phyloP scores from a whole-genome alignment of 2,797 vertebrate species.

The Crax fasciolata region DNA sequence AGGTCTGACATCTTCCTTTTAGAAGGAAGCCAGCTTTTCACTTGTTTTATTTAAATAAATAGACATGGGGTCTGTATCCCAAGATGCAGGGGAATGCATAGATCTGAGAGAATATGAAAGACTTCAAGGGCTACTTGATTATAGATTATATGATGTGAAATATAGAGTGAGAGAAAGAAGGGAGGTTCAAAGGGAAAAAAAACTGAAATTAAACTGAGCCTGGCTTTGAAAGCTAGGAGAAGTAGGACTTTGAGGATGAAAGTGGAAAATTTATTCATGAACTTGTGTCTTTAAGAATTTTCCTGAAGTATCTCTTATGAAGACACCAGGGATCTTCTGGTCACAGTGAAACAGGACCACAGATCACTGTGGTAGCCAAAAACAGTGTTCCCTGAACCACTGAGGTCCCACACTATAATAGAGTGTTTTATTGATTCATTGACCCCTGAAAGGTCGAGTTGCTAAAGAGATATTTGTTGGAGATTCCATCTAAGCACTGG shows the following conservation, averaged over 20 bases:
- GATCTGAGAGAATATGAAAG: neutral
- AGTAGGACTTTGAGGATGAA: slow-evolving; percentile 5
- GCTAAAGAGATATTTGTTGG: neutral
- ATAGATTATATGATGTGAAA: neutral
- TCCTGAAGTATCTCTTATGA: neutral
- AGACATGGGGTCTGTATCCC: neutral
- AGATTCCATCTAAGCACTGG: neutral
- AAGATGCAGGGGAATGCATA: neutral
- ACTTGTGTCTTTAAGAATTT: slow-evolving; percentile 12
- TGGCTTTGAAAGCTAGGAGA: neutral
- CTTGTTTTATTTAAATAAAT: slow-evolving; percentile 9
- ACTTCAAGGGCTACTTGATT: neutral
- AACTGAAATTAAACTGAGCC: neutral
- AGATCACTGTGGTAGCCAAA: neutral
- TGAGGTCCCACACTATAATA: too few relatives aligned
- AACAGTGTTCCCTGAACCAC: neutral
- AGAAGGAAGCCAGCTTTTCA: neutral
- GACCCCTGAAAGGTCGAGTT: neutral
- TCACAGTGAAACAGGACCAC: neutral
- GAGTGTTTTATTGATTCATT: neutral
- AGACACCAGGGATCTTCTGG: neutral
- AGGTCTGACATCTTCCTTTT: neutral
- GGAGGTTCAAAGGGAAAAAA: neutral
- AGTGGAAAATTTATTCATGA: slow-evolving; percentile 1
- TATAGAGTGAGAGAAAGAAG: neutral